phyloP scores from a whole-genome alignment of 1,140 invertebrate species.

The Dendrolimus kikuchii region DNA sequence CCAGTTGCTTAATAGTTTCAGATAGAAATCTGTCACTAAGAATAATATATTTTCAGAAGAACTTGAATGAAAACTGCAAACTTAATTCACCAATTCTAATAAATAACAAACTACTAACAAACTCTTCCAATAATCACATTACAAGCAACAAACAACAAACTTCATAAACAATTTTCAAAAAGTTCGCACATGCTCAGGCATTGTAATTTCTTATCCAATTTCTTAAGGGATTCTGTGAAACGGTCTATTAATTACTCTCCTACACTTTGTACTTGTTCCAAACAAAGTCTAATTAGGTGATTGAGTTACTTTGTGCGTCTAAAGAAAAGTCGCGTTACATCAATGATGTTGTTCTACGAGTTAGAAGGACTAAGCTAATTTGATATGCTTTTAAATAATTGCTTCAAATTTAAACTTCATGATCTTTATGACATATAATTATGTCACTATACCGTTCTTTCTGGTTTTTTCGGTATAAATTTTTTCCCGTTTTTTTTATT shows the following conservation, averaged over 20 bases:
- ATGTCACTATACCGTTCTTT: no score
- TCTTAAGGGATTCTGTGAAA: slow-evolving; percentile 7
- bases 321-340: slow-evolving; percentile 27
- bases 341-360: slow-evolving; percentile 30
- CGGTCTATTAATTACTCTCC: slow-evolving; percentile 28
- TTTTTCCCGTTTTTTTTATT: no score
- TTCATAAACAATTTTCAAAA: slow-evolving; percentile 1
- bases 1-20: no score
- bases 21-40: no score
- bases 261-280: slow-evolving; percentile 20
- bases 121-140: not conserved
- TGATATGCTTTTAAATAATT: slow-evolving; percentile 9
- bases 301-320: slow-evolving; percentile 37
- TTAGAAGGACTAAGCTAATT: slow-evolving; percentile 9
- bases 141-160: not conserved
- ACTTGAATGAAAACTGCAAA: no score
- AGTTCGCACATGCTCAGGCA: not conserved
- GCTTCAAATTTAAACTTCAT: slow-evolving; percentile 1
- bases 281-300: slow-evolving; percentile 34
- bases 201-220: slow-evolving; percentile 14
- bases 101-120: no score
- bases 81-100: no score
- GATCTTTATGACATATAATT: no score
- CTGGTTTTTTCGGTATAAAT: no score
- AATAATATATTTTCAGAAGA: no score